Evolutionary conservation across 1,140 invertebrate genomes (phyloP).

Genomic region (Rhopalosiphum padi): DNA sequence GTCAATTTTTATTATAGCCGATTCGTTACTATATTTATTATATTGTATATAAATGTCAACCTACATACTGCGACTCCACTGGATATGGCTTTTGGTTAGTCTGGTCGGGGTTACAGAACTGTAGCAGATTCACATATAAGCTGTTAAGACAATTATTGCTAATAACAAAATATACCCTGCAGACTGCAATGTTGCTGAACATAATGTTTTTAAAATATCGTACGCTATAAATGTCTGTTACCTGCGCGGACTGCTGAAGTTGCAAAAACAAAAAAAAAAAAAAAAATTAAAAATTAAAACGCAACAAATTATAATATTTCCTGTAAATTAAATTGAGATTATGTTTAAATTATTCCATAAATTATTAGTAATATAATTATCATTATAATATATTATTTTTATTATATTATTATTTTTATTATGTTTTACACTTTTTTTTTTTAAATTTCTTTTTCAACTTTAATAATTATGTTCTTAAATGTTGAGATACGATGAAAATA

Average conservation of each 20-base stretch:
- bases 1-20: not conserved
- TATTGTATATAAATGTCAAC: not conserved
- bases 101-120: not conserved
- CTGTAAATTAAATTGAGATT: not conserved
- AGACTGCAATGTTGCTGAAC: not conserved
- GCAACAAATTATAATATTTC: not conserved
- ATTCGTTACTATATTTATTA: not conserved
- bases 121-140: not conserved
- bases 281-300: not conserved
- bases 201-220: conserved; percentile 13
- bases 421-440: not conserved
- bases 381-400: not conserved
- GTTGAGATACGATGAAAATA: not conserved
- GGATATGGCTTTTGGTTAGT: not conserved
- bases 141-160: conserved; percentile 7
- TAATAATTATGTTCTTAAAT: not conserved
- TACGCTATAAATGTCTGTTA: not conserved
- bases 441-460: not conserved
- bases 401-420: not conserved
- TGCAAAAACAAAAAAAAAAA: no score
- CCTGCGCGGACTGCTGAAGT: not conserved
- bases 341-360: not conserved
- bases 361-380: not conserved
- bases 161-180: not conserved
- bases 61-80: not conserved